phyloP scores from a whole-genome alignment of 2,797 vertebrate genomes.

The Acestrorhynchus altus region DNA sequence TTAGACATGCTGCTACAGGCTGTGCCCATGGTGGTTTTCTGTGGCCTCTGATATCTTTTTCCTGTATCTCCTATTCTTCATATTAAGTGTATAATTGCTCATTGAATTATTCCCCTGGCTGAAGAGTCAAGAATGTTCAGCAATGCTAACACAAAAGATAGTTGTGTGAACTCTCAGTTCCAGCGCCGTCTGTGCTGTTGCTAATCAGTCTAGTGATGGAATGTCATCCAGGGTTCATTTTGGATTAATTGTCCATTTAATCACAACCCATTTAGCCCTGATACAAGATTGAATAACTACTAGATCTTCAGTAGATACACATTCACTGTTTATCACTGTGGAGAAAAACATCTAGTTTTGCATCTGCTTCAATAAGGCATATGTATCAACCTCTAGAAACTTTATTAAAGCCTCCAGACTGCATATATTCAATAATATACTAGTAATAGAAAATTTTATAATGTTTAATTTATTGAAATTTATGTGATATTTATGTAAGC shows the following conservation, averaged over 20 bases:
- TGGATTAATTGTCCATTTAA: neutral
- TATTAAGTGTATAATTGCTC: neutral
- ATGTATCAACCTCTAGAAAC: too few species aligned
- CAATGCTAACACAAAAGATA: neutral
- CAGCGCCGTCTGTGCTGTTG: neutral
- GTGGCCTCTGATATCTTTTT: neutral
- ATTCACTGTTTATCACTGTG: neutral
- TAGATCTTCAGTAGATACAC: neutral
- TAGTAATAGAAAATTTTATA: too few species aligned
- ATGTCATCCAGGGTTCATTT: neutral
- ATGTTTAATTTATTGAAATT: too few species aligned
- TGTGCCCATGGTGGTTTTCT: neutral
- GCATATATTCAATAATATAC: too few species aligned
- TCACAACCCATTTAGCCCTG: neutral
- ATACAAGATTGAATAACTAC: neutral
- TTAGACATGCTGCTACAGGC: neutral
- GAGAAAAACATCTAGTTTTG: too few species aligned
- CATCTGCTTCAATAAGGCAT: too few species aligned
- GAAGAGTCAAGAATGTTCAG: neutral
- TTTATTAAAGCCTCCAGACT: too few species aligned
- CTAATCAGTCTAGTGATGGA: neutral
- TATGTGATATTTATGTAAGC: too few species aligned
- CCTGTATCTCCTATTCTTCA: neutral
- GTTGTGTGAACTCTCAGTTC: neutral
- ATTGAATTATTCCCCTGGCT: neutral